These are phyloP conservation scores for Melanogrammus aeglefinus DNA, from an alignment of 2,797 vertebrate genomes.

Conservation along the genomic window DNA sequence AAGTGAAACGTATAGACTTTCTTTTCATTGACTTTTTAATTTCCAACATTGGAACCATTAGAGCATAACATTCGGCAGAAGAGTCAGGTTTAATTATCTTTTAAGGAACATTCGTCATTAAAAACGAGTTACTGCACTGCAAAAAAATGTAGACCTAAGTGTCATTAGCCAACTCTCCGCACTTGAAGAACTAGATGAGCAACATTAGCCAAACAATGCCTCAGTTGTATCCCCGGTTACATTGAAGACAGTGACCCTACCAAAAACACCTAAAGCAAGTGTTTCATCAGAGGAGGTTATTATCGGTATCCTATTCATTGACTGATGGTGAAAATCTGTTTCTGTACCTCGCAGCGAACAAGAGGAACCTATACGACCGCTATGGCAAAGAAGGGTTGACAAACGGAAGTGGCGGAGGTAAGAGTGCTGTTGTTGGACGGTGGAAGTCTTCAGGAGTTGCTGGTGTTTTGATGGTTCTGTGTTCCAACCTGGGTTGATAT, in stretches of 20 bases:
- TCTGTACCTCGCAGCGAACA: constrained; percentile 74
- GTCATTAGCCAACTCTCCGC: too few species aligned
- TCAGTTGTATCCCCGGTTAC: too few species aligned
- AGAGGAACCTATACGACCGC: constrained; percentile 88
- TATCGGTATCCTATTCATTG: neutral
- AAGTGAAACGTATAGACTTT: neutral
- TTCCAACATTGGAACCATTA: neutral
- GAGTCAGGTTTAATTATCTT: neutral
- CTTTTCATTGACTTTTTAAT: neutral
- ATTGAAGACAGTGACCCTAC: neutral
- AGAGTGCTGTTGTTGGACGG: neutral
- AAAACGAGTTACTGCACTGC: neutral
- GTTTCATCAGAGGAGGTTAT: neutral
- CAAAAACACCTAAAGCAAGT: neutral
- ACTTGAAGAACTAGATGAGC: too few species aligned
- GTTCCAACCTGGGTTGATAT: neutral
- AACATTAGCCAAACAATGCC: too few species aligned
- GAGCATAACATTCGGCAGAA: neutral
- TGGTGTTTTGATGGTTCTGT: neutral
- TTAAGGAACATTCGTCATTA: neutral
- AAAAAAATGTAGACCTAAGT: too few species aligned
- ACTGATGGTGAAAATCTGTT: neutral
- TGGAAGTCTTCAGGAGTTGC: neutral
- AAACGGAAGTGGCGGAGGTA: constrained; percentile 53
- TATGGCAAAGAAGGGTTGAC: constrained; percentile 91